A percentile compares a stretch with the other conserved stretches of the same genome.
These are phyloP conservation scores for Ptilodon capucinus DNA, from an alignment of 2,888 invertebrate species.

Conservation along the genomic window DNA sequence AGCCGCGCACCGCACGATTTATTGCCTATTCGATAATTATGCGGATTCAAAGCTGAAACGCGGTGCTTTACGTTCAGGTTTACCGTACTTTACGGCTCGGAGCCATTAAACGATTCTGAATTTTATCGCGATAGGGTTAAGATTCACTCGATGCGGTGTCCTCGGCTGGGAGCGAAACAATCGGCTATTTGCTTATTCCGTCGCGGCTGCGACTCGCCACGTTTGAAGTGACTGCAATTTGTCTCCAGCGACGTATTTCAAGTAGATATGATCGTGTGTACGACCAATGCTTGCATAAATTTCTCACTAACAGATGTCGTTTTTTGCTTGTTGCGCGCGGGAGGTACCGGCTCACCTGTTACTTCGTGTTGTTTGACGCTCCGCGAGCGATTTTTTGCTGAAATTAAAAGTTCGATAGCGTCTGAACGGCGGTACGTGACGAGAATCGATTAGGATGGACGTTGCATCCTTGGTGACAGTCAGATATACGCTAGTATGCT, in stretches of 20 bases:
- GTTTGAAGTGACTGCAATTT: conserved; percentile 78
- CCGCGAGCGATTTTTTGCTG: conserved; percentile 59
- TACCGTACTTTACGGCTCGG: conserved; percentile 62
- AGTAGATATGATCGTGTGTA: conserved; percentile 78
- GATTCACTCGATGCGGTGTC: conserved; percentile 43
- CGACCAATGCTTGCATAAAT: conserved; percentile 67
- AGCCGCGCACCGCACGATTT: conserved; percentile 61
- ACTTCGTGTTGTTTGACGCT: conserved; percentile 61
- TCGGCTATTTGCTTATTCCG: conserved; percentile 66
- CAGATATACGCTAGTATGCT: background rate
- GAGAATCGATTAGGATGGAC: conserved; percentile 36
- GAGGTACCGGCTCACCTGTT: conserved; percentile 74
- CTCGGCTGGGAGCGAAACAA: conserved; percentile 52
- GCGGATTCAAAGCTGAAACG: conserved; percentile 70
- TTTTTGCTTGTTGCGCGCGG: conserved; percentile 63
- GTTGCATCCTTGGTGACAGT: background rate
- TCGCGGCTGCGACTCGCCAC: conserved; percentile 60
- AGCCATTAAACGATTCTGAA: conserved; percentile 54
- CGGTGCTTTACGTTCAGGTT: conserved; percentile 65
- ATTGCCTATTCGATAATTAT: conserved; percentile 76
- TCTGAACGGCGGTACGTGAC: conserved; percentile 57
- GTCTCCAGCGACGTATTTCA: conserved; percentile 72
- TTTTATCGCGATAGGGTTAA: conserved; percentile 56
- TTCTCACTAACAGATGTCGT: conserved; percentile 68
- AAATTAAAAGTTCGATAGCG: conserved; percentile 73